Conservation (phyloP, 1,140 invertebrate species). For the Coenobita brevimanus region DNA sequence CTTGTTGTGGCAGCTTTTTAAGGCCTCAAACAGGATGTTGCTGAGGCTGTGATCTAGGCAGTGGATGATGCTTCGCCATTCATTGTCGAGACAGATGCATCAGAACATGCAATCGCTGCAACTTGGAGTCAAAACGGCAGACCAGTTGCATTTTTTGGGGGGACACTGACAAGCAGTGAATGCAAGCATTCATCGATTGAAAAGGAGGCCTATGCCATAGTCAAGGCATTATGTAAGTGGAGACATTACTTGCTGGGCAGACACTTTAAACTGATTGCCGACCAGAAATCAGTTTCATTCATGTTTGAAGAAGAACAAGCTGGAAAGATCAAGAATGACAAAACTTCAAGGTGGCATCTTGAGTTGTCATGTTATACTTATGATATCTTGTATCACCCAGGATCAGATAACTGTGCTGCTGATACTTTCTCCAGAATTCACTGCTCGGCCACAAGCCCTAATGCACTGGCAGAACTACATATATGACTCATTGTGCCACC, state of each 20-base stretch:
- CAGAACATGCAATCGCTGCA: conserved; percentile 67
- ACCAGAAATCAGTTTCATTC: too few species aligned
- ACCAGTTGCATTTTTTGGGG: conserved; percentile 64
- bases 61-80: conserved; percentile 11
- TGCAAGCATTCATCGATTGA: conserved; percentile 52
- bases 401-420: too few species aligned
- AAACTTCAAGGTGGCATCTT: conserved; percentile 70
- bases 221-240: conserved; percentile 63
- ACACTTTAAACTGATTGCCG: conserved; percentile 70
- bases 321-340: conserved; percentile 68
- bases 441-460: conserved; percentile 69
- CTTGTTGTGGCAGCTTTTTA: conserved; percentile 25
- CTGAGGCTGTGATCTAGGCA: conserved; percentile 1
- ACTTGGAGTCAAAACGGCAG: conserved; percentile 55
- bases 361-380: conserved; percentile 69
- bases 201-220: conserved; percentile 67
- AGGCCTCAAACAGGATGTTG: conserved; percentile 44
- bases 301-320: conserved; percentile 29
- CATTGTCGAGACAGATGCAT: conserved; percentile 41
- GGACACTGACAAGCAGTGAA: conserved; percentile 34
- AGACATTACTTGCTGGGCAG: conserved; percentile 58
- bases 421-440: too few species aligned
- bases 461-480: conserved; percentile 25
- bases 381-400: too few species aligned
- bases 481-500: conserved; percentile 57